Evolutionary conservation across 2,888 invertebrate species (phyloP).

Genomic region (Carpatolechia fugitivella): DNA sequence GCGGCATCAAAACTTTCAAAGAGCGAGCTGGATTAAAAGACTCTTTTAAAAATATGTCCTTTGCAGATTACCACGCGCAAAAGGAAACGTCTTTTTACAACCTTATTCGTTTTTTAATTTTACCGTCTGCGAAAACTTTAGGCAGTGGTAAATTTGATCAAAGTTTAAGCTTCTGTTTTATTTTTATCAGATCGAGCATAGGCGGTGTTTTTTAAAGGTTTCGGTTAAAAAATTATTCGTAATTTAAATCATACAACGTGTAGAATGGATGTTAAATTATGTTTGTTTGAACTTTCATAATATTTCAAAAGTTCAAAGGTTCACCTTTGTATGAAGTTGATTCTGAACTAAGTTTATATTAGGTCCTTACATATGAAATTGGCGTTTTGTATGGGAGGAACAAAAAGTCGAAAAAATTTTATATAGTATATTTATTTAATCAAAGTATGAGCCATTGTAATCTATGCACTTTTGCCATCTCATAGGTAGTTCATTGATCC

Average conservation of each 20-base stretch:
- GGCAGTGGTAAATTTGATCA: constrained; percentile 29
- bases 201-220: not conserved
- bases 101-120: constrained; percentile 20
- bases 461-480: too few relatives aligned
- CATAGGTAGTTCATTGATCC: too few relatives aligned
- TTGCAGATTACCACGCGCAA: constrained; percentile 36
- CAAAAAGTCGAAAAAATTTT: too few relatives aligned
- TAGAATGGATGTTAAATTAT: too few relatives aligned
- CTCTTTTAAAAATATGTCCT: constrained; percentile 49
- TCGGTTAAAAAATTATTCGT: not conserved
- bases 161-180: constrained; percentile 8
- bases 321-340: too few relatives aligned
- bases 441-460: too few relatives aligned
- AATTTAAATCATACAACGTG: not conserved
- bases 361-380: too few relatives aligned
- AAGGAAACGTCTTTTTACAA: constrained; percentile 27
- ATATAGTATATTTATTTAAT: too few relatives aligned
- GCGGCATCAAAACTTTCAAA: constrained; percentile 41
- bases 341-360: too few relatives aligned
- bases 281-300: too few relatives aligned
- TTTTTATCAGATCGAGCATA: not conserved
- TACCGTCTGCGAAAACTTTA: constrained; percentile 20
- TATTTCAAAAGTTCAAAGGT: too few relatives aligned
- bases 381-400: too few relatives aligned
- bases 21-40: constrained; percentile 44